Conservation (phyloP, 64 coral and sea anemone genomes). For the Catalaphyllia jardinei region DNA sequence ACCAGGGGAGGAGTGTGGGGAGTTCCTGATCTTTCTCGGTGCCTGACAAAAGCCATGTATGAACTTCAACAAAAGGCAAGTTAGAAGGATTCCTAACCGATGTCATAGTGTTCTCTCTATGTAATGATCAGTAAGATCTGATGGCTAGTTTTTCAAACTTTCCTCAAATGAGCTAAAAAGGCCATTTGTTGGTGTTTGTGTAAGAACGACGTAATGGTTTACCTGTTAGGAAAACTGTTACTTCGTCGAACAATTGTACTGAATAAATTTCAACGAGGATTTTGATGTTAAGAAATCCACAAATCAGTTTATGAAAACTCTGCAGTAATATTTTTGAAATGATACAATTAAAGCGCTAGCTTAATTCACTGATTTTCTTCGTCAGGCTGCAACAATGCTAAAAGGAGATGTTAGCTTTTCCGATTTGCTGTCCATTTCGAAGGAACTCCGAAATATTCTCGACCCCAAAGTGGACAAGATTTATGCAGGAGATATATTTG, state of each 20-base stretch:
- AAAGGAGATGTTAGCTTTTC: constrained; percentile 32
- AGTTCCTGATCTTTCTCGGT: constrained; percentile 64
- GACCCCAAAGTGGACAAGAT: constrained; percentile 81
- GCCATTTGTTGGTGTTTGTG: no score
- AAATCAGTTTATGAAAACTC: no score
- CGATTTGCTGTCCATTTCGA: constrained; percentile 2
- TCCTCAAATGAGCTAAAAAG: no score
- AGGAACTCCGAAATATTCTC: constrained; percentile 44
- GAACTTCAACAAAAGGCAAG: constrained; percentile 62
- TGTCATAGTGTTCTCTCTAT: no score
- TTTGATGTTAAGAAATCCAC: no score
- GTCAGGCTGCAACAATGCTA: constrained; percentile 28
- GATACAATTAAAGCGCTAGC: neutral
- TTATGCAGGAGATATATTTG: constrained; percentile 80
- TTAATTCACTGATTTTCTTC: neutral
- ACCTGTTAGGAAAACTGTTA: no score
- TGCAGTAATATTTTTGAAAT: no score
- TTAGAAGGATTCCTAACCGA: neutral
- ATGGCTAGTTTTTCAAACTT: no score
- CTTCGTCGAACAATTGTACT: no score
- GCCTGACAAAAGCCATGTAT: constrained; percentile 65
- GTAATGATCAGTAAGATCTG: no score
- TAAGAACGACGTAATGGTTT: no score
- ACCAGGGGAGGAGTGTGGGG: constrained; percentile 69
- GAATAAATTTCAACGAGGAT: no score